phyloP scores from a whole-genome alignment of 2,797 vertebrate genomes.

The Eulemur albifrons region DNA sequence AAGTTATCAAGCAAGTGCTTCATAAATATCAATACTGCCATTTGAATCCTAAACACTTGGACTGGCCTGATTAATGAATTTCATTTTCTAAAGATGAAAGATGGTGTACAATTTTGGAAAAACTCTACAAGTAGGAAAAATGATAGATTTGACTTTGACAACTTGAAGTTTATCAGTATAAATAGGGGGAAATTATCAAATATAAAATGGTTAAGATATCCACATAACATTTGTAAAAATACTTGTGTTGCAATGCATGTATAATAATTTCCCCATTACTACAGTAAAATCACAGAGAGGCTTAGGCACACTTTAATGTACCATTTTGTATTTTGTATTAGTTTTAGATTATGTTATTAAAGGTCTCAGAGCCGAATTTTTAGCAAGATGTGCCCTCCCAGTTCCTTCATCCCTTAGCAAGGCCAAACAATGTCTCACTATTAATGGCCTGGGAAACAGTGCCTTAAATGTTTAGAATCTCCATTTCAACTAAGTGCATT shows the following conservation, averaged over 20 bases:
- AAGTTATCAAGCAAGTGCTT: not conserved
- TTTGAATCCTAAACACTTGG: not conserved
- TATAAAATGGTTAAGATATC: not conserved
- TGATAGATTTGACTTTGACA: not conserved
- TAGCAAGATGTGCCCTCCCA: not conserved
- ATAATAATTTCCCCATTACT: not conserved
- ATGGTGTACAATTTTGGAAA: not conserved
- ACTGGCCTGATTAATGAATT: not conserved
- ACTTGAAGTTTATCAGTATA: not conserved
- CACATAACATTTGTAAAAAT: not conserved
- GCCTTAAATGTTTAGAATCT: constrained; percentile 31
- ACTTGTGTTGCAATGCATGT: not conserved
- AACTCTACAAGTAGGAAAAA: constrained; percentile 20
- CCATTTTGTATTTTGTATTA: not conserved
- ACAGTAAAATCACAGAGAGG: not conserved
- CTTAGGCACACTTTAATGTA: not conserved
- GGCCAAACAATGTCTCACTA: not conserved
- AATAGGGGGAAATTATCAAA: not conserved
- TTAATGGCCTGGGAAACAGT: not conserved
- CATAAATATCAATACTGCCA: not conserved
- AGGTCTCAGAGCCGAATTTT: constrained; percentile 15
- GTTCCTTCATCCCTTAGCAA: not conserved
- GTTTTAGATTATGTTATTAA: not conserved
- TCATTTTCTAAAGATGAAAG: constrained; percentile 41
- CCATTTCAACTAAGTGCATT: not conserved